Percentiles rank a stretch among this genome's conserved stretches.
Evolutionary conservation across 2,888 invertebrate genomes (phyloP).

Genomic region (Sinentomon sp.): DNA sequence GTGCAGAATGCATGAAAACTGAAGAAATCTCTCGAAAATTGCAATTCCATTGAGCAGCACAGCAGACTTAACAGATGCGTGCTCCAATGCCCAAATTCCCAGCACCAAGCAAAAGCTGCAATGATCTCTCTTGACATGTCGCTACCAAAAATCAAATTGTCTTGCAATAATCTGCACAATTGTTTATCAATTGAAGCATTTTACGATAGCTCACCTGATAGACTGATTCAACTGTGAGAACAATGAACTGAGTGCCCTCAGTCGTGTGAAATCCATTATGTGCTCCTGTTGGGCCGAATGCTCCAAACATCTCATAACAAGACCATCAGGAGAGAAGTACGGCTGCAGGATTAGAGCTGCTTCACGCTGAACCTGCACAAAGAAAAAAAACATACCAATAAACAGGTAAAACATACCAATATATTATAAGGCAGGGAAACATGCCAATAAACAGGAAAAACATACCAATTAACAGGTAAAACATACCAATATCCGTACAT

Average conservation of each 20-base stretch:
- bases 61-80: no score
- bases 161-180: not conserved
- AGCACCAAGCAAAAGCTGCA: no score
- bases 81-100: no score
- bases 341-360: slow-evolving; percentile 59
- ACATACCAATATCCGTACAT: no score
- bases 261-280: slow-evolving; percentile 96
- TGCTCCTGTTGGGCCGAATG: slow-evolving; percentile 80
- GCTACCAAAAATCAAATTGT: not conserved
- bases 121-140: no score
- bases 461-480: no score
- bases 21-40: no score
- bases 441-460: no score
- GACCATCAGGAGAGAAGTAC: slow-evolving; percentile 67
- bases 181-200: not conserved
- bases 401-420: no score
- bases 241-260: slow-evolving; percentile 74
- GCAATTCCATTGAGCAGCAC: no score
- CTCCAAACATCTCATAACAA: slow-evolving; percentile 74
- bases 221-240: slow-evolving; percentile 95
- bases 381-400: slow-evolving; percentile 1
- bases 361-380: slow-evolving; percentile 47
- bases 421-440: no score
- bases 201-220: slow-evolving; percentile 32
- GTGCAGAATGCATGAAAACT: no score